Evolutionary conservation across 1,140 invertebrate genomes (phyloP).

Genomic region (Neodiprion fabricii): DNA sequence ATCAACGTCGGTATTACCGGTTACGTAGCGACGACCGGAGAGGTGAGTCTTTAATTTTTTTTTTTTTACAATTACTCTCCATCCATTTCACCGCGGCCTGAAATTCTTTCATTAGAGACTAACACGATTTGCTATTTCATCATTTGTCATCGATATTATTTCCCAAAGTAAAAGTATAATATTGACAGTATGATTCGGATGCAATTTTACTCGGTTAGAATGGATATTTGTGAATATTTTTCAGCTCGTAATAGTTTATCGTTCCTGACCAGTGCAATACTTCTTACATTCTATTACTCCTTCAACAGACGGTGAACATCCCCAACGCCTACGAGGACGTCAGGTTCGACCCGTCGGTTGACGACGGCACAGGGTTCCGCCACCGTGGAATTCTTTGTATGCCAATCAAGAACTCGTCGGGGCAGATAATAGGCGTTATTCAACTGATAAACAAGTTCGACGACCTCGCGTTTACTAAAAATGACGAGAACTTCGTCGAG

Average conservation of each 20-base stretch:
- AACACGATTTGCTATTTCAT: too few species aligned
- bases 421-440: conserved; percentile 91
- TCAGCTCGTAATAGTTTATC: too few species aligned
- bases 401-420: conserved; percentile 90
- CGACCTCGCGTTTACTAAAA: conserved; percentile 85
- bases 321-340: conserved; percentile 90
- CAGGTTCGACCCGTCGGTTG: conserved; percentile 88
- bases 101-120: too few species aligned
- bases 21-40: conserved; percentile 94
- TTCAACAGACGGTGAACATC: conserved; percentile 82
- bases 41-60: conserved; percentile 68
- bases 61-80: background rate
- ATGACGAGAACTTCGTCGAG: conserved; percentile 93
- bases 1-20: conserved; percentile 97
- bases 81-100: conserved; percentile 6
- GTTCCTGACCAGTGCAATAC: background rate
- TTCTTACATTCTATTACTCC: conserved; percentile 14
- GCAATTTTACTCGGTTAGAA: too few species aligned
- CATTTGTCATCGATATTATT: too few species aligned
- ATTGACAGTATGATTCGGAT: too few species aligned
- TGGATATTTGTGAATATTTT: too few species aligned
- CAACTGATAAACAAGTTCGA: conserved; percentile 94
- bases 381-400: conserved; percentile 89
- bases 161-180: too few species aligned
- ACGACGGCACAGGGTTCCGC: conserved; percentile 77